phyloP scores from a whole-genome alignment of 2,113 vertebrate genomes.

The Leptosomus discolor region DNA sequence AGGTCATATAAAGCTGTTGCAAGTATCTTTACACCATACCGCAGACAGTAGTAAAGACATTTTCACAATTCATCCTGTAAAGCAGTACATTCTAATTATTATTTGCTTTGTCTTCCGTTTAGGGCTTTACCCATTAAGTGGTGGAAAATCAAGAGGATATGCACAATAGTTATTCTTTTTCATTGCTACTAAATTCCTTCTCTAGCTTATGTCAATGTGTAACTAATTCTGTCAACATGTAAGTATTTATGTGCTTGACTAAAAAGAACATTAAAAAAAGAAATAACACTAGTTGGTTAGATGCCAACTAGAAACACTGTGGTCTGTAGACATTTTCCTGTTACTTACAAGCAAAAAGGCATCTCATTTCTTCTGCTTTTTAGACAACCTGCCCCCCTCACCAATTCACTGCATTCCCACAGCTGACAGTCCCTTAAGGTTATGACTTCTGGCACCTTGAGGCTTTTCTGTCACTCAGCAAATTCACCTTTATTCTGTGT shows the following conservation, averaged over 20 bases:
- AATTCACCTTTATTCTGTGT: not conserved
- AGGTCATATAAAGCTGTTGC: not conserved
- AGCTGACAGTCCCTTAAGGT: not conserved
- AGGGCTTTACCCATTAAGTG: not conserved
- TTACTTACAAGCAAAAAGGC: not conserved
- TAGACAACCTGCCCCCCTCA: not conserved
- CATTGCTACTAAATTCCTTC: not conserved
- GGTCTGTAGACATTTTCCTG: not conserved
- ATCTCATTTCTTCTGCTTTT: not conserved
- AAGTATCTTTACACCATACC: not conserved
- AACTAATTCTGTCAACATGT: not conserved
- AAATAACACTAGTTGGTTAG: not conserved
- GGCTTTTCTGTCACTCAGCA: not conserved
- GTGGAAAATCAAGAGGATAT: not conserved
- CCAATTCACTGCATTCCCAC: accelerated
- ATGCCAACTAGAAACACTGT: not conserved
- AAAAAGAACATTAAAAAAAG: not conserved
- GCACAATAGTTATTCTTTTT: not conserved
- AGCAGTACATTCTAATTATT: not conserved
- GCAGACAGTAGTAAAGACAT: not conserved
- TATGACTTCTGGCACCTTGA: not conserved
- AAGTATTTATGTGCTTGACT: not conserved
- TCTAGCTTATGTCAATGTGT: not conserved
- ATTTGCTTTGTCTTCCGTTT: conserved; percentile 17
- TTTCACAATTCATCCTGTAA: not conserved